Percentiles rank a stretch among this genome's conserved stretches.
Evolutionary conservation across 2,113 vertebrate genomes (phyloP).

Genomic region (Eudyptes chrysolophus): DNA sequence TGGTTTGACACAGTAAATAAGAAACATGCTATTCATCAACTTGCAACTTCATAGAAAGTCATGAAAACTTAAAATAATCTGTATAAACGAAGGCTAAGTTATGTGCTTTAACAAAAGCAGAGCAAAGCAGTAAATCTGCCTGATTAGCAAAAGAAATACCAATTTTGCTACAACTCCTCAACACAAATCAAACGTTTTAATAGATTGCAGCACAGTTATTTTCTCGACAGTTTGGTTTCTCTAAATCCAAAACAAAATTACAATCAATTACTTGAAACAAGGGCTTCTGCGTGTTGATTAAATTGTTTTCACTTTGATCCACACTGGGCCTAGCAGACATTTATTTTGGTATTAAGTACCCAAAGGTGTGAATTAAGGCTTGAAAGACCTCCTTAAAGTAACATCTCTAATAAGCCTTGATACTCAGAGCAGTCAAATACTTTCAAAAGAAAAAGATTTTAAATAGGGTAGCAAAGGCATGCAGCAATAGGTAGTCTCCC

Average conservation of each 20-base stretch:
- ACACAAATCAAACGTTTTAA: slow-evolving; percentile 14
- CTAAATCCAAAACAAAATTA: slow-evolving; percentile 16
- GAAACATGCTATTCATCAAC: background rate
- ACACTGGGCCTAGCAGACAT: background rate
- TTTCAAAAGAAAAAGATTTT: background rate
- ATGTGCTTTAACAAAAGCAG: background rate
- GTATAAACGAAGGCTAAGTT: background rate
- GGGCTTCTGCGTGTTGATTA: background rate
- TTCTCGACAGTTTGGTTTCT: background rate
- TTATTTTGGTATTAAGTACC: background rate
- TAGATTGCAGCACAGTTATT: background rate
- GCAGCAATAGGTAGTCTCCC: background rate
- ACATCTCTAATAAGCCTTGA: background rate
- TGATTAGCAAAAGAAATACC: background rate
- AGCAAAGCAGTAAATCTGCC: background rate
- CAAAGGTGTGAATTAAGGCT: slow-evolving; percentile 10
- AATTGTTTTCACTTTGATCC: background rate
- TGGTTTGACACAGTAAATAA: background rate
- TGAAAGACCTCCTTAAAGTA: slow-evolving; percentile 4
- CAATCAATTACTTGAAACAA: slow-evolving; percentile 25
- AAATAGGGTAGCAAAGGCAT: background rate
- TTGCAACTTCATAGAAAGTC: background rate
- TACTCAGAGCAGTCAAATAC: background rate
- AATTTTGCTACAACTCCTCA: background rate
- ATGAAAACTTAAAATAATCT: background rate